Percentiles rank a stretch among this genome's conserved stretches.
These are phyloP conservation scores for Labeo rohita DNA, from an alignment of 2,113 vertebrate genomes.

Conservation along the genomic window DNA sequence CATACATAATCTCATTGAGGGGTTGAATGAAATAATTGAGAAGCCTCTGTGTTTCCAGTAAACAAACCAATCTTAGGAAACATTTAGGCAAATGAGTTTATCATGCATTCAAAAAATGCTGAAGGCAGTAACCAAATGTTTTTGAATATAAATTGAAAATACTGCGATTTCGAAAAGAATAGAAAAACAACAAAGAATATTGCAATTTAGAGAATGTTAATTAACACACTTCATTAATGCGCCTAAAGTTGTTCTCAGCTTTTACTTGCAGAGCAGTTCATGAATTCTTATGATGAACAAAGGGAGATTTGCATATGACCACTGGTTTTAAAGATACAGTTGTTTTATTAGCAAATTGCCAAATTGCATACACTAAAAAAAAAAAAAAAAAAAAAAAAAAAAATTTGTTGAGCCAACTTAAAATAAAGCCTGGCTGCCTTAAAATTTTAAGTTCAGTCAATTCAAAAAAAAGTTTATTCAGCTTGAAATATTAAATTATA, in stretches of 20 bases:
- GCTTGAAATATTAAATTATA: no score
- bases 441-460: no score
- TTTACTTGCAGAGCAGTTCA: neutral
- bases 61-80: slow-evolving; percentile 16
- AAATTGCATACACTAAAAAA: no score
- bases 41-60: slow-evolving; percentile 27
- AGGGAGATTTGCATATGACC: neutral
- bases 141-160: slow-evolving; percentile 17
- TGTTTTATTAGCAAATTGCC: neutral
- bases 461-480: no score
- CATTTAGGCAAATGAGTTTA: neutral
- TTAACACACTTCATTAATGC: neutral
- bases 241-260: neutral
- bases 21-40: slow-evolving; percentile 14
- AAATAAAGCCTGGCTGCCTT: no score
- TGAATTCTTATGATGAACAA: neutral
- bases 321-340: neutral
- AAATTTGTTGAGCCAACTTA: no score
- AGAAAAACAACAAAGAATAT: neutral
- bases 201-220: slow-evolving; percentile 18
- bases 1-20: slow-evolving; percentile 35
- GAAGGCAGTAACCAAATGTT: neutral
- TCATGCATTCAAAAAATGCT: slow-evolving; percentile 4
- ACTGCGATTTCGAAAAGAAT: neutral
- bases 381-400: no score